These are phyloP conservation scores for Sanderia malayensis DNA, from an alignment of 30 jellyfish, hydroid and myxozoan genomes.

Conservation along the genomic window DNA sequence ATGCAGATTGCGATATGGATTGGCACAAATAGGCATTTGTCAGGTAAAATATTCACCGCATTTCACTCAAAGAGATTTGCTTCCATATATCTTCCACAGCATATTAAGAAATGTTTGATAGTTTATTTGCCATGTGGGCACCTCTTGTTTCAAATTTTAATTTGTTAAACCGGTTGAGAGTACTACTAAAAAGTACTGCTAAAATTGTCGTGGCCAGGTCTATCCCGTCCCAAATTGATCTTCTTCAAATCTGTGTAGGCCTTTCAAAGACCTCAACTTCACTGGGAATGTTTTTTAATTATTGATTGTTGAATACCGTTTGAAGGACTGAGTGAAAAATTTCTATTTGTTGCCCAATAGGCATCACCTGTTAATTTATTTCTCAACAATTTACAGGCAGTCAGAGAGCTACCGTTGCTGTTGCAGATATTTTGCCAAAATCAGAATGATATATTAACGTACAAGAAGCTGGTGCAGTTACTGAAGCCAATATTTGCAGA, in stretches of 20 bases:
- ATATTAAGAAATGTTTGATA: background rate
- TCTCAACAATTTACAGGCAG: no score
- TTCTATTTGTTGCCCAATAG: background rate
- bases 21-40: background rate
- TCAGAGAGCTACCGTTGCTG: background rate
- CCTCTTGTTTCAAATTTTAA: background rate
- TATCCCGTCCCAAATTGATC: background rate
- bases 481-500: background rate
- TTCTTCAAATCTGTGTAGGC: background rate
- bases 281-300: no score
- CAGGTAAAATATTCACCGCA: background rate
- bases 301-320: no score
- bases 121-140: background rate
- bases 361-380: no score
- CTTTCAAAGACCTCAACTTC: background rate
- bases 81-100: background rate
- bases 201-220: background rate
- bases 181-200: background rate
- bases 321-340: no score
- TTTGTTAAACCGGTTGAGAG: background rate
- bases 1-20: background rate
- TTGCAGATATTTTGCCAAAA: background rate
- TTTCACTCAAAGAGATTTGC: background rate
- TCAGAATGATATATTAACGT: background rate
- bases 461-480: background rate